These are phyloP conservation scores for Tillus elongatus DNA, from an alignment of 2,888 invertebrate genomes.

Conservation along the genomic window DNA sequence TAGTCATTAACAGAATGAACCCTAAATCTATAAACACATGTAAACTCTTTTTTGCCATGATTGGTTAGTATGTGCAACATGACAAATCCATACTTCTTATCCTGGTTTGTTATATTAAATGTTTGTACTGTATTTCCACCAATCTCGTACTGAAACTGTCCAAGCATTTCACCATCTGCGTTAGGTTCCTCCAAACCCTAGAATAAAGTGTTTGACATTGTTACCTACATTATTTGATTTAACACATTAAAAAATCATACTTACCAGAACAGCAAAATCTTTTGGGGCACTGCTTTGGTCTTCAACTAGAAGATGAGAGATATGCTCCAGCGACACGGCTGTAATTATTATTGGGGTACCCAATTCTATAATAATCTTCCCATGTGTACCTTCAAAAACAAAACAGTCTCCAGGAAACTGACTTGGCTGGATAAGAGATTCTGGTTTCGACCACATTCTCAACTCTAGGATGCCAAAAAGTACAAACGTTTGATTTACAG, in stretches of 20 bases:
- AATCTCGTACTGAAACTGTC: background rate
- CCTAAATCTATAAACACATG: conserved; percentile 2
- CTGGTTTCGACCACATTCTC: conserved; percentile 9
- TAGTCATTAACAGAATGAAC: conserved; percentile 2
- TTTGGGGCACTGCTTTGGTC: conserved; percentile 13
- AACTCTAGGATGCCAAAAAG: conserved; percentile 12
- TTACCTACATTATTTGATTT: too few relatives aligned
- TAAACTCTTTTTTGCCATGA: conserved; percentile 1
- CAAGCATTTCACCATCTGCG: too few relatives aligned
- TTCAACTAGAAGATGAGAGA: conserved; percentile 7
- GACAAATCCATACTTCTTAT: background rate
- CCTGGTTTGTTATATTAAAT: background rate
- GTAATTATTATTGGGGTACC: conserved; percentile 9
- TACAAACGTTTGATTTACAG: conserved; percentile 8
- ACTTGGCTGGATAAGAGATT: conserved; percentile 10
- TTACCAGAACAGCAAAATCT: conserved; percentile 13
- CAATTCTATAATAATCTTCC: conserved; percentile 11
- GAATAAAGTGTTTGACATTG: too few relatives aligned
- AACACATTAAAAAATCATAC: conserved; percentile 8
- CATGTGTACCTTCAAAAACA: conserved; percentile 12
- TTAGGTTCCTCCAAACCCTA: too few relatives aligned
- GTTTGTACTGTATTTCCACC: conserved; percentile 2
- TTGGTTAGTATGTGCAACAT: background rate
- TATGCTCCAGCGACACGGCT: conserved; percentile 13
- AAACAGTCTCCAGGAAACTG: conserved; percentile 13